These are phyloP conservation scores for Octopus sinensis DNA, from an alignment of 1,140 invertebrate genomes.

Conservation along the genomic window DNA sequence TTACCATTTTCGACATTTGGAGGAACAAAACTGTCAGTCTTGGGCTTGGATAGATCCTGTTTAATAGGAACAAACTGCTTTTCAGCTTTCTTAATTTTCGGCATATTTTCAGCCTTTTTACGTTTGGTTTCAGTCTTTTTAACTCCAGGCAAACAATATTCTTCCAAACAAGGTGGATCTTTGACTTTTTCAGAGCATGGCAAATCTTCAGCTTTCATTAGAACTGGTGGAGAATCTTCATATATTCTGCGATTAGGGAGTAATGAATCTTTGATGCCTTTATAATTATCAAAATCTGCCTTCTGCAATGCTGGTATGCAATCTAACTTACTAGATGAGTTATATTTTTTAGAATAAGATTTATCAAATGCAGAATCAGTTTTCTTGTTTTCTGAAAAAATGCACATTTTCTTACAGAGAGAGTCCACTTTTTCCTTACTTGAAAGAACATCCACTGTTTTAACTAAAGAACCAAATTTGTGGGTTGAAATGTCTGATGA, in stretches of 20 bases:
- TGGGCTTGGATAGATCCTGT: background rate
- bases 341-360: slow-evolving; percentile 1
- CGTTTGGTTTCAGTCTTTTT: background rate
- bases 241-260: background rate
- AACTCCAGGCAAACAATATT: background rate
- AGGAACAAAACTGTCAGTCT: background rate
- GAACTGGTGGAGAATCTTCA: slow-evolving; percentile 1
- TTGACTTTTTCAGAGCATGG: slow-evolving; percentile 8
- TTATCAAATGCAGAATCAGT: background rate
- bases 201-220: slow-evolving; percentile 1
- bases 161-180: slow-evolving; percentile 3
- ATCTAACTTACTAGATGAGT: background rate
- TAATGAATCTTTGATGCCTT: background rate
- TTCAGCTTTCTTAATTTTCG: slow-evolving; percentile 7
- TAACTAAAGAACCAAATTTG: background rate
- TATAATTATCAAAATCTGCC: background rate
- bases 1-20: background rate
- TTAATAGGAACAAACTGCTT: background rate
- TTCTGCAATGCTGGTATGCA: background rate
- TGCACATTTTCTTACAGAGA: background rate
- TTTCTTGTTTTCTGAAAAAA: background rate
- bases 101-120: background rate
- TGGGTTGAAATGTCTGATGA: background rate
- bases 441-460: background rate
- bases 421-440: background rate